These are phyloP conservation scores for Formica selysi DNA, from an alignment of 1,140 invertebrate species.

Conservation along the genomic window DNA sequence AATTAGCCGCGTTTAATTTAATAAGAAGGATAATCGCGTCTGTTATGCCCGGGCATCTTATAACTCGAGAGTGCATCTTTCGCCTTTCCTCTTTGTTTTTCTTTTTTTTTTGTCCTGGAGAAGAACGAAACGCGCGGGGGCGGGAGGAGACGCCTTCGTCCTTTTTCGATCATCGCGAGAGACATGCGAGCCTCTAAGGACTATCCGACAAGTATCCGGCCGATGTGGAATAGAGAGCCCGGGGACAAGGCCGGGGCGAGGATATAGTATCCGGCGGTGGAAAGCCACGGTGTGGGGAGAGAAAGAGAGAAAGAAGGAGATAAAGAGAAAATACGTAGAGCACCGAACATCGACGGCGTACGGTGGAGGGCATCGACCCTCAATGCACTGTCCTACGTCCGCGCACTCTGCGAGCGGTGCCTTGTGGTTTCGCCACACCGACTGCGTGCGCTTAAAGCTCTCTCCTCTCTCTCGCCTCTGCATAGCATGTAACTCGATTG, in stretches of 20 bases:
- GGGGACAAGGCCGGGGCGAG: slow-evolving; percentile 34
- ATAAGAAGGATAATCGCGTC: slow-evolving; percentile 62
- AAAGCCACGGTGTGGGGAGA: slow-evolving; percentile 30
- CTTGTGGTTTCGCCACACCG: slow-evolving; percentile 66
- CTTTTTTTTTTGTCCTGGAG: background rate
- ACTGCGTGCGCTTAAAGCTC: slow-evolving; percentile 13
- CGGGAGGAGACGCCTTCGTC: background rate
- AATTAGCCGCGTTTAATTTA: slow-evolving; percentile 62
- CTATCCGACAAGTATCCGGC: slow-evolving; percentile 42
- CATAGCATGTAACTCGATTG: slow-evolving; percentile 37
- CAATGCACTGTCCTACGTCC: slow-evolving; percentile 75
- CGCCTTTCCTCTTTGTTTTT: background rate
- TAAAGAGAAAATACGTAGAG: slow-evolving; percentile 70
- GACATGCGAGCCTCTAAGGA: slow-evolving; percentile 45
- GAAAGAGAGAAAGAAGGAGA: slow-evolving; percentile 59
- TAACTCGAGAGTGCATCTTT: background rate
- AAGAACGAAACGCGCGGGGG: slow-evolving; percentile 26
- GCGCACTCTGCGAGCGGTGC: slow-evolving; percentile 53
- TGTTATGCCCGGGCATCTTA: background rate
- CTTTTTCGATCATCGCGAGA: slow-evolving; percentile 55
- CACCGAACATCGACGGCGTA: slow-evolving; percentile 72
- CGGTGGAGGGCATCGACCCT: slow-evolving; percentile 72
- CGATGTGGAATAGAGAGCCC: slow-evolving; percentile 23
- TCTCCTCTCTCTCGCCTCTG: slow-evolving; percentile 3
- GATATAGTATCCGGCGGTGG: slow-evolving; percentile 35